Conservation (phyloP, 2,113 vertebrate genomes). For the Apteryx owenii region DNA sequence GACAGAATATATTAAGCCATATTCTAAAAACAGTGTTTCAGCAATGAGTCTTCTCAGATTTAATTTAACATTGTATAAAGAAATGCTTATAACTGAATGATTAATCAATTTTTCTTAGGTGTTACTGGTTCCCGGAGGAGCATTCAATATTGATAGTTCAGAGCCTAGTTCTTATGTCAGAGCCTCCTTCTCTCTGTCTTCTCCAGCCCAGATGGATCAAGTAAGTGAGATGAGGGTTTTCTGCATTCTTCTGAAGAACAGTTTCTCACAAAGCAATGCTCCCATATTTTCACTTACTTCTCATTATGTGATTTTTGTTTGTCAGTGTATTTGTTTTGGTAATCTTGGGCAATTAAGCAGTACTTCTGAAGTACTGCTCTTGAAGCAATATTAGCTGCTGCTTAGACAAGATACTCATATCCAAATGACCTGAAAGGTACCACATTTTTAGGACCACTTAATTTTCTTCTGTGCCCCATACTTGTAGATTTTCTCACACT, state of each 20-base stretch:
- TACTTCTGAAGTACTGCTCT: neutral
- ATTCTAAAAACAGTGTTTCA: neutral
- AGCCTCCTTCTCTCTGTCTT: slow-evolving; percentile 87
- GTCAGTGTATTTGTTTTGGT: neutral
- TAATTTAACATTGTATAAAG: neutral
- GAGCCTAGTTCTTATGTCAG: slow-evolving; percentile 86
- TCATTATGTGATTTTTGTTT: neutral
- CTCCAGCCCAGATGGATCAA: slow-evolving; percentile 89
- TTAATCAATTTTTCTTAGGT: slow-evolving; percentile 78
- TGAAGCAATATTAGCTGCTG: neutral
- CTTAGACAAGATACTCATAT: neutral
- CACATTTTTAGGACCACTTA: neutral
- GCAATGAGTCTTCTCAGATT: neutral
- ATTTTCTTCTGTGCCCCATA: neutral
- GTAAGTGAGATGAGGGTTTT: slow-evolving; percentile 61
- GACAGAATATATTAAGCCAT: neutral
- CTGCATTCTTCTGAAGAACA: neutral
- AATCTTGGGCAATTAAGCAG: neutral
- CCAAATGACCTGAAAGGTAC: neutral
- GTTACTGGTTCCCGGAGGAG: slow-evolving; percentile 87
- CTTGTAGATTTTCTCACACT: neutral
- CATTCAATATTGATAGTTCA: slow-evolving; percentile 83
- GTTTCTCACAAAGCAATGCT: neutral
- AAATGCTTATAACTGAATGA: neutral
- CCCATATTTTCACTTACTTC: neutral